Evolutionary conservation across 1,140 invertebrate genomes (phyloP).

Genomic region (Pemphigus obesinymphae): DNA sequence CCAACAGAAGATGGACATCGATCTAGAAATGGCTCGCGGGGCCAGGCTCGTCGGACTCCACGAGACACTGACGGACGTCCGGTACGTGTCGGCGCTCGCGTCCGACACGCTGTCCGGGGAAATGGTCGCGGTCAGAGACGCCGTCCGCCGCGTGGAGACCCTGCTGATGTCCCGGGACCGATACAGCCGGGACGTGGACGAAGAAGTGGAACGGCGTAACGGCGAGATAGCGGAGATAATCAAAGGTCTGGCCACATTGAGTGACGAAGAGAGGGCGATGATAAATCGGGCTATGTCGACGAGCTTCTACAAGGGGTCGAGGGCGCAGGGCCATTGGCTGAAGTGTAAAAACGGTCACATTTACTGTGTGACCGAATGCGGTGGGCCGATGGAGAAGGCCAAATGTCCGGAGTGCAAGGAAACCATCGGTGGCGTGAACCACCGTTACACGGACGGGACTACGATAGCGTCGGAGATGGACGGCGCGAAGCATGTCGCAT

Average conservation of each 20-base stretch:
- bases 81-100: background rate
- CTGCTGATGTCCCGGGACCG: background rate
- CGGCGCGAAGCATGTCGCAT: conserved; percentile 54
- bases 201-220: background rate
- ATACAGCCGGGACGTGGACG: background rate
- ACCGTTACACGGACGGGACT: conserved; percentile 56
- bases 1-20: conserved; percentile 28
- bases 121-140: background rate
- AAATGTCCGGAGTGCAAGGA: conserved; percentile 60
- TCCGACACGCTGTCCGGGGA: background rate
- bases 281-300: conserved; percentile 59
- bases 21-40: conserved; percentile 39
- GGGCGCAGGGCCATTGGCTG: conserved; percentile 63
- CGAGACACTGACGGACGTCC: background rate
- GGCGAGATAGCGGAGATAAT: conserved; percentile 6
- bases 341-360: conserved; percentile 70
- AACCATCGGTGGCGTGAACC: conserved; percentile 59
- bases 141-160: background rate
- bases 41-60: background rate
- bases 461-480: conserved; percentile 59
- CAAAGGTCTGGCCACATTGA: background rate
- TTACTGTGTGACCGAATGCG: conserved; percentile 69
- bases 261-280: conserved; percentile 53
- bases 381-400: conserved; percentile 59
- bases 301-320: conserved; percentile 49